Conservation (phyloP, 2,797 vertebrate genomes). For the Tenualosa ilisha region DNA sequence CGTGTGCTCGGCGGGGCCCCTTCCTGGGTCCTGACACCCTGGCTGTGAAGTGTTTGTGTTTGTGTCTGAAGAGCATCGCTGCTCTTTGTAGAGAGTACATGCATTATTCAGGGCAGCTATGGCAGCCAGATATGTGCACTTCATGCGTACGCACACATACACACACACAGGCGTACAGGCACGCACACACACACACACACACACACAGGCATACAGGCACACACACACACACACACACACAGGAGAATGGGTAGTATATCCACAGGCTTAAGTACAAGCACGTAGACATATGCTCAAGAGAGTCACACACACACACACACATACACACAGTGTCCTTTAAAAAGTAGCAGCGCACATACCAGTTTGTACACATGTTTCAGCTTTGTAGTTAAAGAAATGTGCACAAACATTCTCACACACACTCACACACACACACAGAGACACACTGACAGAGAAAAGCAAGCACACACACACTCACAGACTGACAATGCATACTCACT, state of each 20-base stretch:
- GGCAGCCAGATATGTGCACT: neutral
- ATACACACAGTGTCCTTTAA: neutral
- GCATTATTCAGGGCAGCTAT: neutral
- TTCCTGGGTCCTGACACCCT: neutral
- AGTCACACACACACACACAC: conserved; percentile 11
- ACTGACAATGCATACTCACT: neutral
- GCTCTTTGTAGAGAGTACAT: neutral
- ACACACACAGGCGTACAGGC: neutral
- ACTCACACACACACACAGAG: neutral
- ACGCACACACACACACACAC: neutral
- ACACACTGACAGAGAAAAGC: neutral
- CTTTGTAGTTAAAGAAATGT: neutral
- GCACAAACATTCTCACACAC: neutral
- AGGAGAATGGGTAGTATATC: neutral
- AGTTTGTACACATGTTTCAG: neutral
- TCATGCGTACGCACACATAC: neutral
- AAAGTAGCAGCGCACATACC: neutral
- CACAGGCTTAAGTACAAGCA: conserved; percentile 10
- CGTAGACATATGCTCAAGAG: neutral
- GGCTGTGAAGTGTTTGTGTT: conserved; percentile 26
- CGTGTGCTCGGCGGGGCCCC: neutral
- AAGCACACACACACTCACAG: neutral
- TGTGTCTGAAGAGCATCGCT: conserved; percentile 7
- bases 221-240: neutral
- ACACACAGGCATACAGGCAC: neutral